Conservation (phyloP, 2,113 vertebrate genomes). For the Burhinus bistriatus region DNA sequence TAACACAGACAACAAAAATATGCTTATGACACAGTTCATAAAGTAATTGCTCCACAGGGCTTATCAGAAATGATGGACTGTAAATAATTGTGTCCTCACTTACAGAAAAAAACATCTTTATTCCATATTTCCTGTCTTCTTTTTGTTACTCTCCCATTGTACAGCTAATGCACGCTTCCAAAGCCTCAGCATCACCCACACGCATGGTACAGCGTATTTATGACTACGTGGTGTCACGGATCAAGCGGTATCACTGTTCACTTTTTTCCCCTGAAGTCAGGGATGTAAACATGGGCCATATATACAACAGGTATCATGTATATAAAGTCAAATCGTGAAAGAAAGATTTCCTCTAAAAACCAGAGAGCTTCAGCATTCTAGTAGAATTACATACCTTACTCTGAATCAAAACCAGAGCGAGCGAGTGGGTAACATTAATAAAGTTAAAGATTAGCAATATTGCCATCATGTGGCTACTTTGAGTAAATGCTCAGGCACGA, state of each 20-base stretch:
- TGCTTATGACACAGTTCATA: not conserved
- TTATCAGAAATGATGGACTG: not conserved
- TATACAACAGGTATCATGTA: not conserved
- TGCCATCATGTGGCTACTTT: conserved; percentile 59
- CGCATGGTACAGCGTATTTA: not conserved
- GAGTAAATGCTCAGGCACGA: not conserved
- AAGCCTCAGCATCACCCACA: not conserved
- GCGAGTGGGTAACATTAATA: not conserved
- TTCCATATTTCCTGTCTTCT: not conserved
- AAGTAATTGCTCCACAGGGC: not conserved
- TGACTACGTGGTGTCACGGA: not conserved
- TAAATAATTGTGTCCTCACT: not conserved
- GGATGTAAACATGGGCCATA: not conserved
- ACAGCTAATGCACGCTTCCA: not conserved
- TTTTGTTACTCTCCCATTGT: not conserved
- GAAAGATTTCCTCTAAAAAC: not conserved
- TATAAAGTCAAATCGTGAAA: not conserved
- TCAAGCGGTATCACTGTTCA: too few relatives aligned
- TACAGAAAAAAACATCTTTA: not conserved
- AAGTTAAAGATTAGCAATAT: conserved; percentile 49
- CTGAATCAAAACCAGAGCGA: not conserved
- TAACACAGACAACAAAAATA: not conserved
- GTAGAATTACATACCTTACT: not conserved
- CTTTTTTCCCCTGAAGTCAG: not conserved
- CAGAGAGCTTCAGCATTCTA: not conserved